Base-by-base conservation (phyloP, 2,113 vertebrate genomes). In the Vimba vimba region DNA sequence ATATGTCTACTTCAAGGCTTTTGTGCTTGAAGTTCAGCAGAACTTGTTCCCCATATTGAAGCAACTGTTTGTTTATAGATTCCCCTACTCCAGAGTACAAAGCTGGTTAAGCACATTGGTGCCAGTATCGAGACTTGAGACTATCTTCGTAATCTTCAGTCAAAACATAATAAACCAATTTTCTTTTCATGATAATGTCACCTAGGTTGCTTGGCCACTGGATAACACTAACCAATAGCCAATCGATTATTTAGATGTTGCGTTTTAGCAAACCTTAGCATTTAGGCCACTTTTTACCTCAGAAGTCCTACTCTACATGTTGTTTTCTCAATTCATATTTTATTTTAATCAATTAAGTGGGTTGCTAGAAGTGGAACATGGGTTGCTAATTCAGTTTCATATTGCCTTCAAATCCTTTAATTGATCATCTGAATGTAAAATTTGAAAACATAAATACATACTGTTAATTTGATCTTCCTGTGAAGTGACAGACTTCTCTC, bases 11-110 rank as follows among this genome's bases (percentile, higher is more conserved):
- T 33, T 47, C 33, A 23, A 27, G 66, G 8, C 68, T 55, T 84
- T 82, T 82, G 27, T 50, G 39, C 55, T 47, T 50, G 4, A 33
- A 76, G 27, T 86, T 75, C 39, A 50, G 13, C 77, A 62, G 33
- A 39, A 62, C 25, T 1, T 39, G 33, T 69, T 69, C 33, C 19
- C 19, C 10, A 4, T 71, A 76, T 25, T 52, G 27, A 76, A 76
- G 4, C 30, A 11, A 39, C 43, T 12, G 43, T 62, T 81, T 43
- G 62, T 66, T 30, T 66, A 66, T 47, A 66, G n/a, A 66, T 64
- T 50, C 17, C 19, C 23, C 39, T 45, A 45, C 39, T 76, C 7
- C 6, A 11, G 15, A 55, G 25, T 6, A 13, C 15, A 2, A 25
- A 4, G 19, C 50, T 36, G 50, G 75, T 43, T 78, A 36, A 57